Evolutionary conservation across 1,140 invertebrate genomes (phyloP).

Genomic region (Doryteuthis pealeii): DNA sequence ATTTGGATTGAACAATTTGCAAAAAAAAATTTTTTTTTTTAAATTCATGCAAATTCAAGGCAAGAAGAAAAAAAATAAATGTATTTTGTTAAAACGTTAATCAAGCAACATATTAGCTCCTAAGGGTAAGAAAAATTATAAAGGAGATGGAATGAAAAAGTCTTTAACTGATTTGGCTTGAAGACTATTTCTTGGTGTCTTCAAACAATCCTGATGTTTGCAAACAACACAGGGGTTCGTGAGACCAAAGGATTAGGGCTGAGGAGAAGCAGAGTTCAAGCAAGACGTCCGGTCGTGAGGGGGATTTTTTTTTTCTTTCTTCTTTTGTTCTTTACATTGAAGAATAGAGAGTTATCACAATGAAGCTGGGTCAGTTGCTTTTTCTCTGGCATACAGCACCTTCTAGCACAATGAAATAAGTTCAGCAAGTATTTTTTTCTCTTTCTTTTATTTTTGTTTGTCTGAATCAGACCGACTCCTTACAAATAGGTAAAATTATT

Average conservation of each 20-base stretch:
- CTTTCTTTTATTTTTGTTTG: background rate
- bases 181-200: slow-evolving; percentile 10
- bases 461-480: slow-evolving; percentile 10
- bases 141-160: background rate
- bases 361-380: slow-evolving; percentile 5
- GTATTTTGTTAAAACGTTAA: slow-evolving; percentile 4
- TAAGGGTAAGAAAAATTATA: background rate
- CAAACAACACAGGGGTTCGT: background rate
- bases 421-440: background rate
- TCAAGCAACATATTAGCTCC: background rate
- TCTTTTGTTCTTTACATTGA: background rate
- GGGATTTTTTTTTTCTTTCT: background rate
- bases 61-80: background rate
- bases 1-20: no score
- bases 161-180: slow-evolving; percentile 3
- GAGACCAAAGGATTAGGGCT: slow-evolving; percentile 14
- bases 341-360: slow-evolving; percentile 1
- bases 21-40: background rate
- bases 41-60: background rate
- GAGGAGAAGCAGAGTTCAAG: slow-evolving; percentile 3
- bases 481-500: background rate
- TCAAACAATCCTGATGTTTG: slow-evolving; percentile 14
- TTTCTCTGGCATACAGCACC: background rate
- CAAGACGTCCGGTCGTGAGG: background rate
- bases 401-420: background rate